Percentiles rank a stretch among this genome's conserved stretches.
These are phyloP conservation scores for Stomatorhinus walkeri DNA, from an alignment of 2,797 vertebrate genomes.

Conservation along the genomic window DNA sequence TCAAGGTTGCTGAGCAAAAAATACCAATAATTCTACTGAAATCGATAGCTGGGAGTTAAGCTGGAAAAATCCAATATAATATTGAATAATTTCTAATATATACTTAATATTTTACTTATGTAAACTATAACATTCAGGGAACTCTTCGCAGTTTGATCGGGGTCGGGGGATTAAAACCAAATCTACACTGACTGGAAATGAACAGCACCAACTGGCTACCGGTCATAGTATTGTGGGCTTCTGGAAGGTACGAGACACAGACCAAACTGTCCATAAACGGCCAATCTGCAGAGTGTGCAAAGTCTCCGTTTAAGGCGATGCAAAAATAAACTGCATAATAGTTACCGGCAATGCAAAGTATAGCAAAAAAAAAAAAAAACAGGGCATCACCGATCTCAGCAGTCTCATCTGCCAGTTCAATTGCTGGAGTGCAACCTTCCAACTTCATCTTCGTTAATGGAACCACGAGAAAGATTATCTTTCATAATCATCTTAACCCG, in stretches of 20 bases:
- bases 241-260: background rate
- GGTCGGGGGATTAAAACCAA: background rate
- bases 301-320: background rate
- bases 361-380: background rate
- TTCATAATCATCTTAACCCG: conserved; percentile 45
- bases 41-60: background rate
- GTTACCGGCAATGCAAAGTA: background rate
- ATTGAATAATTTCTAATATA: background rate
- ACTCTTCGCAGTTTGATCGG: background rate
- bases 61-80: background rate
- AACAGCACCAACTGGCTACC: background rate
- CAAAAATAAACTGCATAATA: background rate
- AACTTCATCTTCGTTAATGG: conserved; percentile 36
- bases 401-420: conserved; percentile 49
- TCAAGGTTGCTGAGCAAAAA: background rate
- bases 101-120: background rate
- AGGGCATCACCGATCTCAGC: background rate
- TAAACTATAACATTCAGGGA: background rate
- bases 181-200: background rate
- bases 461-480: conserved; percentile 44
- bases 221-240: background rate
- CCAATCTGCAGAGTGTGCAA: background rate
- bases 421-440: conserved; percentile 42
- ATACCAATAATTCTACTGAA: background rate
- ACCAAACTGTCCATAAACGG: background rate